These are phyloP conservation scores for Rhinoptilus africanus DNA, from an alignment of 2,113 vertebrate species.

Conservation along the genomic window DNA sequence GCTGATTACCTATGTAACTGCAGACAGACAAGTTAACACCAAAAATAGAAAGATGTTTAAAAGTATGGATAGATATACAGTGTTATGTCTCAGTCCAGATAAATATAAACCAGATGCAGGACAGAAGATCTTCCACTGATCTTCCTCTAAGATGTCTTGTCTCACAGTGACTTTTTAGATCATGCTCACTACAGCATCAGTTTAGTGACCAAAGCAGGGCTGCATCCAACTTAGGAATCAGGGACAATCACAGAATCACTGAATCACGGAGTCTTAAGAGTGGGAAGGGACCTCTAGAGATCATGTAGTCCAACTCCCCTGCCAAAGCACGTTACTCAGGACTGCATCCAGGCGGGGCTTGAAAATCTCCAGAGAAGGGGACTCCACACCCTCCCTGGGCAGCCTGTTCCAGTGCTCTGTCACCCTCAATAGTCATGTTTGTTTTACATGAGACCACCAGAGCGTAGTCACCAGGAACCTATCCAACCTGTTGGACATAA, in stretches of 20 bases:
- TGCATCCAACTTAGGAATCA: not conserved
- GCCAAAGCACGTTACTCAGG: no score
- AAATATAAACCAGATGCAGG: not conserved
- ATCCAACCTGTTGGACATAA: not conserved
- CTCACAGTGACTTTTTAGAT: not conserved
- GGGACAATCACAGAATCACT: no score
- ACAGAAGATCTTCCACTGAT: not conserved
- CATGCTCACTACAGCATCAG: not conserved
- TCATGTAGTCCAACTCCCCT: no score
- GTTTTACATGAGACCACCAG: rapidly evolving
- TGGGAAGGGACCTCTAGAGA: no score
- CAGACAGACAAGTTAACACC: not conserved
- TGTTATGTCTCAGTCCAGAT: not conserved
- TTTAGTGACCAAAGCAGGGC: not conserved
- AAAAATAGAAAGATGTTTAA: not conserved
- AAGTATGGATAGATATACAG: not conserved
- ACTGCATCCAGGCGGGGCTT: no score
- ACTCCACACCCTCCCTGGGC: no score
- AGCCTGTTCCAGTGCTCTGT: no score
- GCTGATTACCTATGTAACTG: not conserved
- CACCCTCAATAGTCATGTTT: not conserved
- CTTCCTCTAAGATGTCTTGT: not conserved
- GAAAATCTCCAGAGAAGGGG: no score
- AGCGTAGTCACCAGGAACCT: not conserved
- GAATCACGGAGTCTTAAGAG: no score